Evolutionary conservation across 2,888 invertebrate genomes (phyloP).

Genomic region (Tetranychus piercei): DNA sequence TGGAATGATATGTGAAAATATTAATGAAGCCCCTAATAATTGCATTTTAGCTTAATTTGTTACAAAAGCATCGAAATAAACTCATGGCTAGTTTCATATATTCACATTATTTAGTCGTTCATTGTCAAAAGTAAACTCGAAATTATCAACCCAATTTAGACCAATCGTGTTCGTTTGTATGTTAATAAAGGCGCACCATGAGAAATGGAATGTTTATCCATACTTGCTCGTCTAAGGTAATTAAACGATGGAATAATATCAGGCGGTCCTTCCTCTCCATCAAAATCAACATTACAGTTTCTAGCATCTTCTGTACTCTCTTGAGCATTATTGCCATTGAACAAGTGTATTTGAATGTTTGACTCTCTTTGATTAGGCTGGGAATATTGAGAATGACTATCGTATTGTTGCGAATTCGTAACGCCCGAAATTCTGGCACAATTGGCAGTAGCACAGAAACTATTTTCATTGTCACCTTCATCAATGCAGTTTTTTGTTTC

Average conservation of each 20-base stretch:
- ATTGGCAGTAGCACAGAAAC: not conserved
- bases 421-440: not conserved
- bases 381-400: not conserved
- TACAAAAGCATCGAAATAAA: no score
- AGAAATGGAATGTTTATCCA: conserved; percentile 1
- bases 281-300: conserved; percentile 10
- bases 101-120: not conserved
- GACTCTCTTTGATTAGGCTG: not conserved
- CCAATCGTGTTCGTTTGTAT: not conserved
- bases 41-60: no score
- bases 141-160: not conserved
- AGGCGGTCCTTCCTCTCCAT: conserved; percentile 7
- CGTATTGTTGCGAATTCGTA: no score
- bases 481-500: not conserved
- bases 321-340: conserved; percentile 10
- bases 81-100: not conserved
- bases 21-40: no score
- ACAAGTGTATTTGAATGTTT: not conserved
- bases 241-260: conserved; percentile 17
- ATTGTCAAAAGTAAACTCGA: not conserved
- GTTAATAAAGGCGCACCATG: not conserved
- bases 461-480: not conserved
- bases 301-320: conserved; percentile 4
- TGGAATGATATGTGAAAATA: no score
- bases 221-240: not conserved